These are phyloP conservation scores for Neocrepidodera transversa DNA, from an alignment of 2,888 invertebrate species.

Conservation along the genomic window DNA sequence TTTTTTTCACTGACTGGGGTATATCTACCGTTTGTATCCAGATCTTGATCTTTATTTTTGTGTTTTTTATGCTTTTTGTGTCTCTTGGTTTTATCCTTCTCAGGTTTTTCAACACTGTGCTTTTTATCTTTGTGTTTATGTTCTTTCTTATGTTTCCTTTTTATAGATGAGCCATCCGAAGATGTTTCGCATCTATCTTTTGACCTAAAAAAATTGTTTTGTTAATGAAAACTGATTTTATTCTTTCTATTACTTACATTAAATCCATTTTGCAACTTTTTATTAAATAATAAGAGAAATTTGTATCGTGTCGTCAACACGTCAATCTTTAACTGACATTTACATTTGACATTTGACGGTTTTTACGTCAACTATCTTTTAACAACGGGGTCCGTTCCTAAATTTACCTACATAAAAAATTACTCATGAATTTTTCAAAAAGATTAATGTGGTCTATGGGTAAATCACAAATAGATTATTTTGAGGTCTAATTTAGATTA, in stretches of 20 bases:
- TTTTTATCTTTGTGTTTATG: constrained; percentile 67
- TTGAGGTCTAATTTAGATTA: too few species aligned
- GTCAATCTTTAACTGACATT: not conserved
- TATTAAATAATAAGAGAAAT: not conserved
- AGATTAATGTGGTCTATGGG: too few species aligned
- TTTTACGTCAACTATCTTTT: not conserved
- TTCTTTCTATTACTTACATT: not conserved
- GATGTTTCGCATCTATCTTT: constrained; percentile 19
- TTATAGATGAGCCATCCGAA: constrained; percentile 36
- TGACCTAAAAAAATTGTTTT: constrained; percentile 13
- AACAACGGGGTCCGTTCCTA: not conserved
- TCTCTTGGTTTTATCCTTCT: constrained; percentile 66
- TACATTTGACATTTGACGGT: not conserved
- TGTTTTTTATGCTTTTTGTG: constrained; percentile 72
- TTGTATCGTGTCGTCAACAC: not conserved
- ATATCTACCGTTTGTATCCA: constrained; percentile 54
- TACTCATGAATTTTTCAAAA: too few species aligned
- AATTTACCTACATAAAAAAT: too few species aligned
- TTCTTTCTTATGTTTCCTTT: constrained; percentile 74
- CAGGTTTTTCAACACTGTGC: constrained; percentile 62
- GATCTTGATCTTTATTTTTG: constrained; percentile 62
- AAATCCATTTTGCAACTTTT: not conserved
- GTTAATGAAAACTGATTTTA: not conserved
- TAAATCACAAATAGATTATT: too few species aligned
- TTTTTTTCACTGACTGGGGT: constrained; percentile 47